A percentile compares a stretch with the other conserved stretches of the same genome.
These are phyloP conservation scores for Malurus splendens DNA, from an alignment of 2,797 vertebrate species.

Conservation along the genomic window DNA sequence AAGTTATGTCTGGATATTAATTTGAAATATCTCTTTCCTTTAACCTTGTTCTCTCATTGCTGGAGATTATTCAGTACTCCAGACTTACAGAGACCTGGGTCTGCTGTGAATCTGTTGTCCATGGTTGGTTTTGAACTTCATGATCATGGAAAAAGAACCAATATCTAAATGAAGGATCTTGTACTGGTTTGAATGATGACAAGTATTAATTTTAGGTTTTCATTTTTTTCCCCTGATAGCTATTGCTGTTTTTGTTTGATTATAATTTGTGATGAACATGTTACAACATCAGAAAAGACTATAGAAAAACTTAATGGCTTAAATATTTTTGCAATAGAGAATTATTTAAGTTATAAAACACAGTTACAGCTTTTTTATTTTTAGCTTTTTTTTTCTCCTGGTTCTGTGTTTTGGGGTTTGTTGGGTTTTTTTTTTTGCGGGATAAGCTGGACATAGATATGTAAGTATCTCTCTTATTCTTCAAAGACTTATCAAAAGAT, in stretches of 20 bases:
- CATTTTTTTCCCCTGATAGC: background rate
- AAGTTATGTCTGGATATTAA: slow-evolving; percentile 1
- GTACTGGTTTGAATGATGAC: background rate
- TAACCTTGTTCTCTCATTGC: background rate
- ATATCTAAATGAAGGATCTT: background rate
- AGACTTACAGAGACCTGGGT: background rate
- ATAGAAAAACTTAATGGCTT: background rate
- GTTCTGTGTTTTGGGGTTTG: background rate
- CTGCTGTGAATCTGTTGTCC: background rate
- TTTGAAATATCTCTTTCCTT: background rate
- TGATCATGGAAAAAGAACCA: background rate
- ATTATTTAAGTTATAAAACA: background rate
- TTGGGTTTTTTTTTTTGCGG: too few relatives aligned
- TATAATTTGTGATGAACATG: background rate
- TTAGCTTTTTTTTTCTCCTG: background rate
- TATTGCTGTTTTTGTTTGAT: background rate
- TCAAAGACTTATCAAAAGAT: background rate
- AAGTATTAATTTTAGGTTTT: background rate
- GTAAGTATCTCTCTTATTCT: background rate
- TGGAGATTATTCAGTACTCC: background rate
- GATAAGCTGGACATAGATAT: accelerated
- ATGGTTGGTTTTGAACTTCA: background rate
- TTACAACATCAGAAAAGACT: background rate
- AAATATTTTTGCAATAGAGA: background rate
- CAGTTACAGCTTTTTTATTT: background rate